phyloP scores from a whole-genome alignment of 2,797 vertebrate genomes.

The Catamblyrhynchus diadema region DNA sequence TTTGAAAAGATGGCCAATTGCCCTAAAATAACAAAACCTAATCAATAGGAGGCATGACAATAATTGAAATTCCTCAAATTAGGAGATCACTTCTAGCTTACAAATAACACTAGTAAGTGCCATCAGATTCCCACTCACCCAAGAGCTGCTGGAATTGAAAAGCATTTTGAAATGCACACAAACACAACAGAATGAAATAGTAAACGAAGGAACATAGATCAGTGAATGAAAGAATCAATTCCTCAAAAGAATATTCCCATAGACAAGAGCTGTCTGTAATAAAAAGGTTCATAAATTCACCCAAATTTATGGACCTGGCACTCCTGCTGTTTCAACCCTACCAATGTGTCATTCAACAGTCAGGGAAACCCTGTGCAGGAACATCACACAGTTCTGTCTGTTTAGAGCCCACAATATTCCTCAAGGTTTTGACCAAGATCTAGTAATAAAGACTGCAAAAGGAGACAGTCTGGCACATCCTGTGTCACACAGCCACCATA shows the following conservation, averaged over 20 bases:
- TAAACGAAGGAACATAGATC: neutral
- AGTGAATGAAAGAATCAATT: neutral
- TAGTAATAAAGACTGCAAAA: neutral
- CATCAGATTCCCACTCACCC: neutral
- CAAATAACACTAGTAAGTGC: slow-evolving; percentile 33
- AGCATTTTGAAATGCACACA: slow-evolving; percentile 7
- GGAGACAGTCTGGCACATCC: neutral
- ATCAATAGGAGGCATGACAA: slow-evolving; percentile 53
- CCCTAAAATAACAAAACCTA: slow-evolving; percentile 36
- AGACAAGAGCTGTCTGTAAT: neutral
- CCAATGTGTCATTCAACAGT: neutral
- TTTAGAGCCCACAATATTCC: neutral
- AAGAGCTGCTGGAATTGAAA: slow-evolving; percentile 24
- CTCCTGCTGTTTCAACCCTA: neutral
- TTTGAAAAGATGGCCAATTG: neutral
- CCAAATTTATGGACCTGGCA: neutral
- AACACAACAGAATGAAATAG: neutral
- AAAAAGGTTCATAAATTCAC: neutral
- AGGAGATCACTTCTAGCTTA: slow-evolving; percentile 46
- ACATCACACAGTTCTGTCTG: neutral
- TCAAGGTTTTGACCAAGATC: neutral
- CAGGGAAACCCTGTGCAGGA: neutral
- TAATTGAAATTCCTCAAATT: slow-evolving; percentile 60
- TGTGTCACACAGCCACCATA: neutral
- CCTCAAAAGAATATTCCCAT: neutral